phyloP scores from a whole-genome alignment of 2,888 invertebrate species.

The Chrysolina oricalcia region DNA sequence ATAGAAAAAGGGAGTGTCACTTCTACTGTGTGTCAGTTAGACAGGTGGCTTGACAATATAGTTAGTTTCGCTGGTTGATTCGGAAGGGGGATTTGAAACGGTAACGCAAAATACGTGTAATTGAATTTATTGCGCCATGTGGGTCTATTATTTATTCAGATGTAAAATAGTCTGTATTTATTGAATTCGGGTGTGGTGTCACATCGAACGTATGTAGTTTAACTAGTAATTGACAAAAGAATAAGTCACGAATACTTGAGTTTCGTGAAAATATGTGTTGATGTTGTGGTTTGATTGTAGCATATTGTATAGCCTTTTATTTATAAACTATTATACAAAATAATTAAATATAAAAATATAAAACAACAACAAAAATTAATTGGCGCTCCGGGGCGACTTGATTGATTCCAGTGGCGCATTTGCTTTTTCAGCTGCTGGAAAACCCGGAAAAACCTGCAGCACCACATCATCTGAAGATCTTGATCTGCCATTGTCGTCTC shows the following conservation, averaged over 20 bases:
- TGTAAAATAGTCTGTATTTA: conserved; percentile 21
- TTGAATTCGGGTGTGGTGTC: background rate
- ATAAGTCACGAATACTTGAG: background rate
- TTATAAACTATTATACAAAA: too few species aligned
- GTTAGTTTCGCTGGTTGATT: conserved; percentile 67
- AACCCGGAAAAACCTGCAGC: too few species aligned
- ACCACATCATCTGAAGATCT: too few species aligned
- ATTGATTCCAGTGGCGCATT: too few species aligned
- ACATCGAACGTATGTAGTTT: background rate
- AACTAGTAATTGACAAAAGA: background rate
- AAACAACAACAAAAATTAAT: too few species aligned
- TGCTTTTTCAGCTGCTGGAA: too few species aligned
- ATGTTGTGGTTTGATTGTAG: too few species aligned
- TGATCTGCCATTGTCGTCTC: too few species aligned
- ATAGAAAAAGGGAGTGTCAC: conserved; percentile 57
- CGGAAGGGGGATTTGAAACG: conserved; percentile 58
- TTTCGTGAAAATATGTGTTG: background rate
- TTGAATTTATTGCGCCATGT: conserved; percentile 66
- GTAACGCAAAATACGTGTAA: conserved; percentile 64
- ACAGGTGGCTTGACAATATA: conserved; percentile 68
- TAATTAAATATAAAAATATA: too few species aligned
- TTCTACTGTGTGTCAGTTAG: conserved; percentile 60
- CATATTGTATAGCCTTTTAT: too few species aligned
- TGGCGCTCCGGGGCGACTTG: too few species aligned
- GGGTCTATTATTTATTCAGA: conserved; percentile 38